A percentile compares a stretch with the other conserved stretches of the same genome.
Conservation (phyloP, 2,797 vertebrate genomes). For the Euthynnus affinis region DNA sequence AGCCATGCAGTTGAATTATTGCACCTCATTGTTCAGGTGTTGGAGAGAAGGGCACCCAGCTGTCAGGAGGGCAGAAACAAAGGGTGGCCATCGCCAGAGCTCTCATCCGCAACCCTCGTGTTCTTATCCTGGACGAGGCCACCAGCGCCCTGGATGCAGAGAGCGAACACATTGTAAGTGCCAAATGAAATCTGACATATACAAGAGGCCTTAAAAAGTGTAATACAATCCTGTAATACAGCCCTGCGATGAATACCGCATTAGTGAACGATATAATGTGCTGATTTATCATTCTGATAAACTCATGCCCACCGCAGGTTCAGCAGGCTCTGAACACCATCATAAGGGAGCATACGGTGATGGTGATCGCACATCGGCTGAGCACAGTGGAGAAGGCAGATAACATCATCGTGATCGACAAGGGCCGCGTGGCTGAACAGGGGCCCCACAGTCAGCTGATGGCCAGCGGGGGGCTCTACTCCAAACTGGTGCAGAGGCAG, state of each 20-base stretch:
- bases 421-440: conserved; percentile 91
- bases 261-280: background rate
- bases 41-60: conserved; percentile 95
- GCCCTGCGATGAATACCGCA: background rate
- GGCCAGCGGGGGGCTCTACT: conserved; percentile 91
- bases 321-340: conserved; percentile 92
- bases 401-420: conserved; percentile 78
- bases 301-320: conserved; percentile 83
- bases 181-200: conserved; percentile 74
- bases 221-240: background rate
- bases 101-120: conserved; percentile 89
- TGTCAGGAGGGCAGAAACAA: conserved; percentile 97
- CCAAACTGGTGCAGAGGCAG: conserved; percentile 94
- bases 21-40: conserved; percentile 80
- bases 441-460: conserved; percentile 92
- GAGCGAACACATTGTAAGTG: conserved; percentile 93
- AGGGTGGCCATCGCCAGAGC: conserved; percentile 96
- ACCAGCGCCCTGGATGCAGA: conserved; percentile 96
- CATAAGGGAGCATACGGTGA: conserved; percentile 89
- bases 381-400: conserved; percentile 93
- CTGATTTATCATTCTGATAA: background rate
- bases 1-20: background rate
- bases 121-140: conserved; percentile 96
- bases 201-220: conserved; percentile 37
- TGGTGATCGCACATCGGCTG: conserved; percentile 95